These are phyloP conservation scores for Meriones unguiculatus DNA, from an alignment of 2,113 vertebrate genomes.

Conservation along the genomic window DNA sequence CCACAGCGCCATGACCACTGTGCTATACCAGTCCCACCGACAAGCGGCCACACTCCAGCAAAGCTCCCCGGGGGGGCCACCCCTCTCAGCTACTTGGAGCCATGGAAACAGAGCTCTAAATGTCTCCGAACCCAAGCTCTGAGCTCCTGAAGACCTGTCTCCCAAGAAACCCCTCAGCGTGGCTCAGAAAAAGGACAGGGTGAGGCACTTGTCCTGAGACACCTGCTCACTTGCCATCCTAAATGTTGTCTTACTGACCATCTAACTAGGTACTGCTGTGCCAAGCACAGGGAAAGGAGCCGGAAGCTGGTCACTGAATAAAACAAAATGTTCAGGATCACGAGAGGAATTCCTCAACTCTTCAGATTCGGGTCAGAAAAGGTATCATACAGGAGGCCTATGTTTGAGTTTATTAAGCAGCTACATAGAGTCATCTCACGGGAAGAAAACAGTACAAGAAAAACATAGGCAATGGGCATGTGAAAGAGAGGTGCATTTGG, in stretches of 20 bases:
- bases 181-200: background rate
- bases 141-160: background rate
- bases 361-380: conserved; percentile 16
- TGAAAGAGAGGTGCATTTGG: background rate
- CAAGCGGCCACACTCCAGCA: background rate
- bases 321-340: background rate
- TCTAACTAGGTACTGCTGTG: background rate
- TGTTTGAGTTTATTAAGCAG: background rate
- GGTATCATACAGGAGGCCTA: background rate
- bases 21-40: background rate
- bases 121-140: background rate
- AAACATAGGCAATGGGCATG: background rate
- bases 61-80: background rate
- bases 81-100: background rate
- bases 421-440: background rate
- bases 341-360: background rate
- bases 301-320: background rate
- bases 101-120: background rate
- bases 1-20: background rate
- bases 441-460: background rate
- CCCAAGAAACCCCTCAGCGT: background rate
- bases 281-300: background rate
- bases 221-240: background rate
- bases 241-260: background rate
- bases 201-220: background rate